phyloP scores from a whole-genome alignment of 1,140 invertebrate species.

The Melitaea cinxia region DNA sequence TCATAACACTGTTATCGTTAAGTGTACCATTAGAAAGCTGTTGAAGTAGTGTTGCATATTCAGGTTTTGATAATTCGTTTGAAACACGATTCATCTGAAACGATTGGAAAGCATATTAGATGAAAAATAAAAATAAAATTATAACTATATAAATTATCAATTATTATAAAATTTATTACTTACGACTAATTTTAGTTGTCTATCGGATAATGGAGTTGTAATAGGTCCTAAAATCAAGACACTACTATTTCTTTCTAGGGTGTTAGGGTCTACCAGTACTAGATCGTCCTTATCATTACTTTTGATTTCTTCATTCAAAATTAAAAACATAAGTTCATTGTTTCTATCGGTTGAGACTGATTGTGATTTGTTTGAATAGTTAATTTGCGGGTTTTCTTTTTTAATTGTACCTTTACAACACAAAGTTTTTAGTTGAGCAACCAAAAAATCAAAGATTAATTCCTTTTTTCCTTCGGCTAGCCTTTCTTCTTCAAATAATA shows the following conservation, averaged over 20 bases:
- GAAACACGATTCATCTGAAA: slow-evolving; percentile 67
- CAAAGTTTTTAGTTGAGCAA: slow-evolving; percentile 63
- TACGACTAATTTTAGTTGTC: slow-evolving; percentile 64
- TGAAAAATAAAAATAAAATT: too few relatives aligned
- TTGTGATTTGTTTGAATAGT: neutral
- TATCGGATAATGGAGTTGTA: slow-evolving; percentile 55
- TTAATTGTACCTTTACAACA: slow-evolving; percentile 58
- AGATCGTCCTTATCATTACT: slow-evolving; percentile 58
- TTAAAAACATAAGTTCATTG: slow-evolving; percentile 68
- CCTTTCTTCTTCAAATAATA: slow-evolving; percentile 31
- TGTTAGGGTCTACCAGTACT: slow-evolving; percentile 67
- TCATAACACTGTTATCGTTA: slow-evolving; percentile 48
- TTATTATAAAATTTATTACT: too few relatives aligned
- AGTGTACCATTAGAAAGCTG: slow-evolving; percentile 60
- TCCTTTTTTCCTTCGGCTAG: slow-evolving; percentile 59
- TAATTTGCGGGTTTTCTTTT: slow-evolving; percentile 15
- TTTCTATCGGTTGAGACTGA: slow-evolving; percentile 6
- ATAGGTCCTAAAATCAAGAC: slow-evolving; percentile 68
- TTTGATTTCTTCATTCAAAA: slow-evolving; percentile 71
- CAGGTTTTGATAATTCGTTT: slow-evolving; percentile 65
- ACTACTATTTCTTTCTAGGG: slow-evolving; percentile 65
- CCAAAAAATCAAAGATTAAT: slow-evolving; percentile 65
- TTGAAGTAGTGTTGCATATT: slow-evolving; percentile 62
- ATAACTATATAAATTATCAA: slow-evolving; percentile 5
- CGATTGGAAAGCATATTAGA: neutral